Evolutionary conservation across 1,140 invertebrate species (phyloP).

Genomic region (Ostrea edulis): DNA sequence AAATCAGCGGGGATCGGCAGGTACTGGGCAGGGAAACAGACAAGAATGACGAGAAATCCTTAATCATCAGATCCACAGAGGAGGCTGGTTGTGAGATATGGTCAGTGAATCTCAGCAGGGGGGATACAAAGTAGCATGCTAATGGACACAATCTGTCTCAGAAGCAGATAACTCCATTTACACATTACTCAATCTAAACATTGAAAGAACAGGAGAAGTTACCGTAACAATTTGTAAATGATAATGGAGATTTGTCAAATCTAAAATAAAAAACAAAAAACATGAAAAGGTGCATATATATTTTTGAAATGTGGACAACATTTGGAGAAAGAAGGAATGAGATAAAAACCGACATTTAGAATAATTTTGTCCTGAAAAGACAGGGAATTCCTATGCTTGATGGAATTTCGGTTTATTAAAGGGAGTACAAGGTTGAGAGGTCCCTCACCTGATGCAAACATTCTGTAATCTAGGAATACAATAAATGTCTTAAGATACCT

Average conservation of each 20-base stretch:
- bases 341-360: not conserved
- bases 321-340: not conserved
- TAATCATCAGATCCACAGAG: conserved; percentile 3
- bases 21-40: not conserved
- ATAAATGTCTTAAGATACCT: not conserved
- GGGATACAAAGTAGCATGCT: not conserved
- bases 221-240: not conserved
- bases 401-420: no score
- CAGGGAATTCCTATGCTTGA: no score
- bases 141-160: conserved; percentile 31
- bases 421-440: not conserved
- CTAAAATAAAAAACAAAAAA: not conserved
- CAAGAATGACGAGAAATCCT: conserved; percentile 18
- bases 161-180: conserved; percentile 9
- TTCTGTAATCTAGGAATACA: conserved; percentile 7
- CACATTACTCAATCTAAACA: not conserved
- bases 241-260: not conserved
- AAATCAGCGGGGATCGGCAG: not conserved
- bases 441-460: conserved; percentile 33
- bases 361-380: not conserved
- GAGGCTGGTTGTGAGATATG: not conserved
- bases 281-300: not conserved
- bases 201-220: not conserved
- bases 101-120: not conserved
- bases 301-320: not conserved